Evolutionary conservation across 2,113 vertebrate species (phyloP).

Genomic region (Polypterus bichir): DNA sequence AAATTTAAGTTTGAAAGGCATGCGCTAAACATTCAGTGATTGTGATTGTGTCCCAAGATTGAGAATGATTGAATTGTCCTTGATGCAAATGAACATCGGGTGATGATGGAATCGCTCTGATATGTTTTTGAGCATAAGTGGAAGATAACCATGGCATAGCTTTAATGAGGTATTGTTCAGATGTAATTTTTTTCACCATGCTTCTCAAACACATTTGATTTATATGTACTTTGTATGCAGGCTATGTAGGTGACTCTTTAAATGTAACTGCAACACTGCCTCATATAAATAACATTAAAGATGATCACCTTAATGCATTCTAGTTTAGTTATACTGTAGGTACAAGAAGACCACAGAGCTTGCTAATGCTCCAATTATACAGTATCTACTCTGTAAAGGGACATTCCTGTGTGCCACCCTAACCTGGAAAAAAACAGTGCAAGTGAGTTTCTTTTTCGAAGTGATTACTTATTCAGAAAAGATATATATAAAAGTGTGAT

Average conservation of each 20-base stretch:
- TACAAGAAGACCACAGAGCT: too few species aligned
- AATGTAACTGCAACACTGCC: neutral
- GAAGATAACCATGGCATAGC: neutral
- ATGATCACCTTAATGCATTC: too few species aligned
- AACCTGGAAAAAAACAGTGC: too few species aligned
- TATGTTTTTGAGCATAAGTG: conserved; percentile 22
- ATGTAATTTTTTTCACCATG: neutral
- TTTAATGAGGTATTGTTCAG: neutral
- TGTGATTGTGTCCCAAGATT: conserved; percentile 52
- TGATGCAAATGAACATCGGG: conserved; percentile 54
- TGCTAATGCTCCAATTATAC: too few species aligned
- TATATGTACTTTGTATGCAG: too few species aligned
- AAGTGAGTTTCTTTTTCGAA: too few species aligned
- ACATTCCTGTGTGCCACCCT: too few species aligned
- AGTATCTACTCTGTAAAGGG: too few species aligned
- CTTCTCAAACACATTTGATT: neutral
- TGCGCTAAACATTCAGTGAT: conserved; percentile 31
- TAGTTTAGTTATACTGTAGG: too few species aligned
- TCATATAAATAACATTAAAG: too few species aligned
- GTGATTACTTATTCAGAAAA: too few species aligned
- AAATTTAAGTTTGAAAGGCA: conserved; percentile 37
- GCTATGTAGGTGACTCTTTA: neutral
- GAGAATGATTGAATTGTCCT: conserved; percentile 67
- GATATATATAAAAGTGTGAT: too few species aligned
- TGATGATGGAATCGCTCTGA: conserved; percentile 56